These are phyloP conservation scores for Aspidiotus destructor DNA, from an alignment of 2,888 invertebrate species.

Conservation along the genomic window DNA sequence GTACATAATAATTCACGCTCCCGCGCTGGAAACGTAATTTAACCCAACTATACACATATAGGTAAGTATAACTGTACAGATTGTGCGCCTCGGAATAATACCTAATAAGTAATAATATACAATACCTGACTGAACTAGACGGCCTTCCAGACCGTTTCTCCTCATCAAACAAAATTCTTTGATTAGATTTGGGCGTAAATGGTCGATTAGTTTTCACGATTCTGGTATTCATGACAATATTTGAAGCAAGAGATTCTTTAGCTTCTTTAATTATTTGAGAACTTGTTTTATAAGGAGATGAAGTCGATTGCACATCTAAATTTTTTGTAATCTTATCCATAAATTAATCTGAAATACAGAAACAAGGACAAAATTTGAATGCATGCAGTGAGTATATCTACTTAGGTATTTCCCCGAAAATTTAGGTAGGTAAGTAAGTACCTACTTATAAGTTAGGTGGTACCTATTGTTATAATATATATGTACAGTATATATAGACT, in stretches of 20 bases:
- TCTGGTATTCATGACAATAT: conserved; percentile 40
- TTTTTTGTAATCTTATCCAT: conserved; percentile 29
- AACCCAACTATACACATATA: too few species aligned
- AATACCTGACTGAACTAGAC: conserved; percentile 67
- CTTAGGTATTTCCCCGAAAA: too few species aligned
- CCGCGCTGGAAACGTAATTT: too few species aligned
- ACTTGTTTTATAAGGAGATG: conserved; percentile 51
- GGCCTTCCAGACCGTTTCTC: conserved; percentile 52
- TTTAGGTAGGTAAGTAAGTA: too few species aligned
- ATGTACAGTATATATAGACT: too few species aligned
- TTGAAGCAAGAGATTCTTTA: conserved; percentile 47
- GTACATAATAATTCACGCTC: too few species aligned
- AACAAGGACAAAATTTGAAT: neutral
- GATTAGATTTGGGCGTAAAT: conserved; percentile 71
- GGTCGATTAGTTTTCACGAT: conserved; percentile 68
- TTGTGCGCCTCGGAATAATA: too few species aligned
- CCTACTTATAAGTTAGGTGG: too few species aligned
- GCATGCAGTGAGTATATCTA: too few species aligned
- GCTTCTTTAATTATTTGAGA: conserved; percentile 74
- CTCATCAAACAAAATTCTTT: conserved; percentile 61
- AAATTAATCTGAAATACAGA: neutral
- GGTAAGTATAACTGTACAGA: too few species aligned
- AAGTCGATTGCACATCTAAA: conserved; percentile 29
- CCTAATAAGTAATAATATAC: conserved; percentile 1
- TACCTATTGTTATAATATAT: too few species aligned